Evolutionary conservation across 2,113 vertebrate genomes (phyloP).

Genomic region (Chloebia gouldiae): DNA sequence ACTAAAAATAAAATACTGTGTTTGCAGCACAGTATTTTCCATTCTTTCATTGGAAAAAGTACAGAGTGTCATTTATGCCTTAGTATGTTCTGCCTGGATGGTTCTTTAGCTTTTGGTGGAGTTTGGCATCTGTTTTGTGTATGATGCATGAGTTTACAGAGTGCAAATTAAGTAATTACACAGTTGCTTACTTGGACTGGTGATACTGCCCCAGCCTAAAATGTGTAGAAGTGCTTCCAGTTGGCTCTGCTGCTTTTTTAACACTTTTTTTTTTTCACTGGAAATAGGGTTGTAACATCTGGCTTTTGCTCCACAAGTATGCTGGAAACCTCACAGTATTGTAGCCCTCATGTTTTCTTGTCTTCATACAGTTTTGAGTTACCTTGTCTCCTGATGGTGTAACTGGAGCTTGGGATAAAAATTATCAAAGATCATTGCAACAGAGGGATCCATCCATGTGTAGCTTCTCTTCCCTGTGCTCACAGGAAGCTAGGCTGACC

Average conservation of each 20-base stretch:
- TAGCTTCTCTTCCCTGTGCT: background rate
- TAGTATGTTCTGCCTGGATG: background rate
- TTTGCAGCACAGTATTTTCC: background rate
- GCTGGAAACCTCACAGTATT: background rate
- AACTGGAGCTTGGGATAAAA: background rate
- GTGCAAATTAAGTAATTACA: background rate
- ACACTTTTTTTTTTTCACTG: background rate
- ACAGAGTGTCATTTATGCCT: background rate
- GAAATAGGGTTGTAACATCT: background rate
- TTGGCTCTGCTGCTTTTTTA: background rate
- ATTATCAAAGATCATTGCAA: background rate
- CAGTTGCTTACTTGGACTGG: background rate
- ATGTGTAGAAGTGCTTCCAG: background rate
- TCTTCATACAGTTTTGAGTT: background rate
- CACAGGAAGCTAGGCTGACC: fast-evolving
- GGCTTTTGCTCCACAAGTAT: background rate
- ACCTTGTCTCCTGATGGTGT: background rate
- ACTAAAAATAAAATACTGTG: no score
- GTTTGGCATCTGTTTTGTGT: background rate
- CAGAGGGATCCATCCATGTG: background rate
- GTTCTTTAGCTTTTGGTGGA: background rate
- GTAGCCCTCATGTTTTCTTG: background rate
- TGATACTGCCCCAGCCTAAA: background rate
- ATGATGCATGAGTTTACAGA: background rate
- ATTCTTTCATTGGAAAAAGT: background rate